Conservation (phyloP, 2,113 vertebrate genomes). For the Plestiodon gilberti region DNA sequence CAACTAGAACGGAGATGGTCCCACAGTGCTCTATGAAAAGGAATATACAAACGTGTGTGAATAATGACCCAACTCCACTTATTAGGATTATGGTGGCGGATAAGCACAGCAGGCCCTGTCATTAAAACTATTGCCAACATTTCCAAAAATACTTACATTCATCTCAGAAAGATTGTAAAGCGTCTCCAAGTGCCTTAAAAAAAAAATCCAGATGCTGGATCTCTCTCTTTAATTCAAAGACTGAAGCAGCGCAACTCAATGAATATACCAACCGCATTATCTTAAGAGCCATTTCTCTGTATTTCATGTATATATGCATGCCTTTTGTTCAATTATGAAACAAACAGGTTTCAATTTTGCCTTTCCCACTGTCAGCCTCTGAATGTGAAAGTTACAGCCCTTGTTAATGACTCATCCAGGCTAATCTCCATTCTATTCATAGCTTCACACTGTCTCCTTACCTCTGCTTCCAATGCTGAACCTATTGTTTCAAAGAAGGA, state of each 20-base stretch:
- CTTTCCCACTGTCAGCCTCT: neutral
- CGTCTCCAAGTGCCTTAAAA: neutral
- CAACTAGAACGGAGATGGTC: neutral
- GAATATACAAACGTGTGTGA: neutral
- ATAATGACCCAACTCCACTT: neutral
- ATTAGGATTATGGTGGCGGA: neutral
- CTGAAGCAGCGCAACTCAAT: neutral
- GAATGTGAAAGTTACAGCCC: constrained; percentile 7
- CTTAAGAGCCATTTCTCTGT: neutral
- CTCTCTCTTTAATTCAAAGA: neutral
- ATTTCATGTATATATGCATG: neutral
- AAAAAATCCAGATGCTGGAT: neutral
- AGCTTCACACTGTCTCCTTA: neutral
- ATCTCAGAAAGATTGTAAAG: neutral
- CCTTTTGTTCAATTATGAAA: constrained; percentile 24
- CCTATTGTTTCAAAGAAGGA: constrained; percentile 3
- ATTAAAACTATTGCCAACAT: neutral
- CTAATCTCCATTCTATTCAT: constrained; percentile 21
- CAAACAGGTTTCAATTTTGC: constrained; percentile 16
- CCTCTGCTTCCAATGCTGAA: neutral
- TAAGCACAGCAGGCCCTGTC: neutral
- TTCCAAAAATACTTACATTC: neutral
- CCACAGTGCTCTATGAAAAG: neutral
- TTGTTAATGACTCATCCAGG: constrained; percentile 10
- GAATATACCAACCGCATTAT: constrained; percentile 13